Evolutionary conservation across 2,113 vertebrate genomes (phyloP), one percentile per base, ranked within the genome.

Genomic region (Cyprinodon tularosa): DNA sequence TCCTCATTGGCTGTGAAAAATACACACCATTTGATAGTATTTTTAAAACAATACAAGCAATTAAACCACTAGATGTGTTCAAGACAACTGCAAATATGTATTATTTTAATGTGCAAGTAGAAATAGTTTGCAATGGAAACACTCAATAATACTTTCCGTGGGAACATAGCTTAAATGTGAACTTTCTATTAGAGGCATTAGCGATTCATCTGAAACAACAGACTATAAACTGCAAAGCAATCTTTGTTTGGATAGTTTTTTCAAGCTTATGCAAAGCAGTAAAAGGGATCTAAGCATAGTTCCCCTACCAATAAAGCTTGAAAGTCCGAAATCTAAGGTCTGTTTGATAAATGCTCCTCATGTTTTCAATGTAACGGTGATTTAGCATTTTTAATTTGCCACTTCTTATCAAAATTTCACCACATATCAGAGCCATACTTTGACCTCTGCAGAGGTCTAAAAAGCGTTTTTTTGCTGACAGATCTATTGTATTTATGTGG

Each of bases 261-360:
- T n/a, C 17, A n/a, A n/a, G 50, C 50, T 57, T 20, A 57, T 20
- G 3, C 17, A 8, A 20, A 20, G 50, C 50, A 57, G 50, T 53
- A 57, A 57, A 57, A 20, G 17, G 62, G 40, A 13, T 79, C 74
- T 78, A 17, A 74, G 75, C 66, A 40, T 60, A 72, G 63, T 72
- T 53, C 76, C 62, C 71, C 73, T 82, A 80, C 88, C 78, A 86
- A 77, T 69, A 68, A 38, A 72, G 61, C 1, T 38, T 11, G 77
- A 89, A 89, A 89, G 87, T 91, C 68, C 86, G 87, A 65, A 73
- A 72, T 53, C 40, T n/a, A 65, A 60, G 53, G 36, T 38, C 7
- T 11, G 5, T 72, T 81, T 59, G 75, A 74, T 47, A 67, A 65
- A 63, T 45, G 67, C 3, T 64, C 57, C 50, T 65, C 66, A 13